Evolutionary conservation across 2,888 invertebrate species (phyloP).

Genomic region (Pycnomerus fuliginosus): DNA sequence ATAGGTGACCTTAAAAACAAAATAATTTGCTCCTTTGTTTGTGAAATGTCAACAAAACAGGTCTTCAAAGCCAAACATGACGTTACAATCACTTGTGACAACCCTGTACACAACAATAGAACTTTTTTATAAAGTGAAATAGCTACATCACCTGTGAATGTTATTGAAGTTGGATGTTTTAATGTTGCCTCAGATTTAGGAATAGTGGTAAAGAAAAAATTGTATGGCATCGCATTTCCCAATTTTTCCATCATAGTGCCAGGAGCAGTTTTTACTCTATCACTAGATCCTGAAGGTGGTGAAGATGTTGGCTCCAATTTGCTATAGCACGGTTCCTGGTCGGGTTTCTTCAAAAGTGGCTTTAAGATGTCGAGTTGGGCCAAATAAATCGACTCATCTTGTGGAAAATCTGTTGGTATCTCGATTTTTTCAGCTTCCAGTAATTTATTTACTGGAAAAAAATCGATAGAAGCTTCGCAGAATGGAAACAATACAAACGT

Average conservation of each 20-base stretch:
- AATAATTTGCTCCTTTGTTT: too few relatives aligned
- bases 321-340: neutral
- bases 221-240: slow-evolving; percentile 67
- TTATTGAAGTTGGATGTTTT: slow-evolving; percentile 58
- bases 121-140: too few relatives aligned
- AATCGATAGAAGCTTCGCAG: slow-evolving; percentile 1
- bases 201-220: slow-evolving; percentile 74
- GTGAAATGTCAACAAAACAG: too few relatives aligned
- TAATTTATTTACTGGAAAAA: slow-evolving; percentile 63
- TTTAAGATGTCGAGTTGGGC: slow-evolving; percentile 63
- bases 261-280: neutral
- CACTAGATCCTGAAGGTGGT: neutral
- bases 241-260: slow-evolving; percentile 50
- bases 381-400: slow-evolving; percentile 57
- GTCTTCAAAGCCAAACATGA: too few relatives aligned
- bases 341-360: slow-evolving; percentile 24
- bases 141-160: too few relatives aligned
- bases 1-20: too few relatives aligned
- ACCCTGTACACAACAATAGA: too few relatives aligned
- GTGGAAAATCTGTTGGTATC: slow-evolving; percentile 58
- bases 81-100: too few relatives aligned
- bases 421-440: slow-evolving; percentile 55
- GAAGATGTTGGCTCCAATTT: neutral
- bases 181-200: slow-evolving; percentile 65
- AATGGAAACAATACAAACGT: too few relatives aligned